Evolutionary conservation across 2,888 invertebrate species (phyloP), one percentile per base, ranked within the genome.

Genomic region (Cataglyphis altisquamis): DNA sequence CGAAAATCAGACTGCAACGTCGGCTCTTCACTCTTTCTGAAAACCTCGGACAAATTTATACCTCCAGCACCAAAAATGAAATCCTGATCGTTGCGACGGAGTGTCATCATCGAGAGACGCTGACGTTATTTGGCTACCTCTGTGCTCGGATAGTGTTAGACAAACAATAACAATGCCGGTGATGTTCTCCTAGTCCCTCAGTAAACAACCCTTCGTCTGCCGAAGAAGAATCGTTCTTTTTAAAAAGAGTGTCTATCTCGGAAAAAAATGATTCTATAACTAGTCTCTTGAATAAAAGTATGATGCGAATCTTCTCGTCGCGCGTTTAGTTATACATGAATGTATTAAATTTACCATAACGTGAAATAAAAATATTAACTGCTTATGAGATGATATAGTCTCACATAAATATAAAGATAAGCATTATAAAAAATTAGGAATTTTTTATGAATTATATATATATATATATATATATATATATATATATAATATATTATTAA

Each of bases 141-240:
- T 45, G 25, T 45, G 21, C 45, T 81, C 57, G 67, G 12, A 36
- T 64, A 73, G 36, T 39, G 52, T 66, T 73, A 57, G 29, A 66
- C 66, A 72, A 86, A 80, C 83, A 81, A 75, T 75, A 72, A 64
- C 52, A 62, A 48, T 78, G 64, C 62, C 39, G 48, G 1, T 45
- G 83, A 89, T 92, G 88, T 64, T 91, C 89, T 89, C 92, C 91
- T 92, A 88, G 75, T 91, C 82, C 77, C 75, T 83, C 78, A 72
- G 89, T 92, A 91, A 92, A 92, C 92, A 92, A 91, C 85, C 77
- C 86, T 85, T 84, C 82, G 84, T 68, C 86, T 82, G 66, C 66
- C 82, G 68, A 60, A 15, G 72, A 66, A 70, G 70, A 85, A 48
- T 78, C 62, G 45, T 83, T 41, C n/a, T 41, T 66, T 72, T 72